Conservation (phyloP, 2,113 vertebrate species). For the Colinus virginianus region DNA sequence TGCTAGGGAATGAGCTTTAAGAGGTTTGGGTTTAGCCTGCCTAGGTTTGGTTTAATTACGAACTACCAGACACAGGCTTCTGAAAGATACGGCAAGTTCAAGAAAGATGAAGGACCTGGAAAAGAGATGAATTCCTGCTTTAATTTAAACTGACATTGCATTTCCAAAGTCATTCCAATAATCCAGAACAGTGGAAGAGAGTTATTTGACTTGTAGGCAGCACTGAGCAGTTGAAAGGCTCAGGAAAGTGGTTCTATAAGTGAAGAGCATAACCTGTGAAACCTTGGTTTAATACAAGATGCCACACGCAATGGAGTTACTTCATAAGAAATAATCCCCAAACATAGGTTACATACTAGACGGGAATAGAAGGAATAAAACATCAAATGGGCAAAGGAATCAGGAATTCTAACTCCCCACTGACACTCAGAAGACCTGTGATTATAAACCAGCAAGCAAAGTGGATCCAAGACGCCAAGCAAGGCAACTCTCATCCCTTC, state of each 20-base stretch:
- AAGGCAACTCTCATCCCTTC: background rate
- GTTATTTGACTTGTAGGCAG: background rate
- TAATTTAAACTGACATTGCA: background rate
- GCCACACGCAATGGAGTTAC: background rate
- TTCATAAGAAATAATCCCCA: background rate
- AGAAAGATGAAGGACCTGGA: background rate
- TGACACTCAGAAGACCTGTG: background rate
- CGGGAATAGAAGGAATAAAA: background rate
- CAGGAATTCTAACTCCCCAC: background rate
- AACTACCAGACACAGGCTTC: background rate
- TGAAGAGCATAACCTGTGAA: background rate
- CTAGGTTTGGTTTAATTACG: background rate
- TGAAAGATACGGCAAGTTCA: background rate
- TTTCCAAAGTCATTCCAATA: background rate
- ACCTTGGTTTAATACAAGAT: background rate
- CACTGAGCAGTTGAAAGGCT: background rate
- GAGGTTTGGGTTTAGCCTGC: background rate
- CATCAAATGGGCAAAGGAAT: background rate
- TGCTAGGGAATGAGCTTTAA: background rate
- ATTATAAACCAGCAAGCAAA: background rate
- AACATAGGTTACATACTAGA: background rate
- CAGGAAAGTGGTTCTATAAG: background rate
- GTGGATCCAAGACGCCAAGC: background rate
- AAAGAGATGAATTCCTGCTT: background rate
- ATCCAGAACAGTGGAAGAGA: background rate